Conservation (phyloP, 2,888 invertebrate genomes). For the Drosophila infuscata region DNA sequence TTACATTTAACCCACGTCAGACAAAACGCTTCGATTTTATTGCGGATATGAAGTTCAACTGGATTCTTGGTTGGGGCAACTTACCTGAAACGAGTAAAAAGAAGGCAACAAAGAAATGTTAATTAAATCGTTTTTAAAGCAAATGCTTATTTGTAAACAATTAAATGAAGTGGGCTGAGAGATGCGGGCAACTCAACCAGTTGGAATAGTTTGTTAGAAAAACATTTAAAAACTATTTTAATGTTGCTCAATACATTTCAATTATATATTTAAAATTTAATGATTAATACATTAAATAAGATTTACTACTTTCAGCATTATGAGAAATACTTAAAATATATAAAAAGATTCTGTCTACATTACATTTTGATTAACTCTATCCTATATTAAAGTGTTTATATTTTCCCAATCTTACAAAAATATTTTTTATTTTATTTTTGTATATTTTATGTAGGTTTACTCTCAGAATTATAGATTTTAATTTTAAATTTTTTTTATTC, state of each 20-base stretch:
- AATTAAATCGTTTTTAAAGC: slow-evolving; percentile 66
- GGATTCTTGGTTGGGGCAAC: slow-evolving; percentile 37
- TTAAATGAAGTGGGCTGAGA: slow-evolving; percentile 16
- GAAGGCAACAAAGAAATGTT: slow-evolving; percentile 54
- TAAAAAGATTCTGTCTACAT: neutral
- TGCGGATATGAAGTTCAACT: slow-evolving; percentile 61
- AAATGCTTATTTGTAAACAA: slow-evolving; percentile 23
- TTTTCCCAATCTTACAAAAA: neutral
- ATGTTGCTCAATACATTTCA: neutral
- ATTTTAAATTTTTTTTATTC: neutral
- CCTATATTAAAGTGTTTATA: neutral
- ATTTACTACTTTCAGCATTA: neutral
- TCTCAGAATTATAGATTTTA: neutral
- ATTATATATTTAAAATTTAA: neutral
- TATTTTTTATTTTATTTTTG: neutral
- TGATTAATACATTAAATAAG: neutral
- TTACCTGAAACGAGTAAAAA: slow-evolving; percentile 69
- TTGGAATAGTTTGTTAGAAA: slow-evolving; percentile 3
- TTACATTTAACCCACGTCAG: slow-evolving; percentile 72
- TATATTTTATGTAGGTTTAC: neutral
- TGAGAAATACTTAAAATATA: neutral
- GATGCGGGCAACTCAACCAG: slow-evolving; percentile 1
- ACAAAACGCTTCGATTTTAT: slow-evolving; percentile 78
- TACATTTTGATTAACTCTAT: neutral
- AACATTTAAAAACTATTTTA: neutral